Evolutionary conservation across 2,113 vertebrate species (phyloP), one percentile per base, ranked within the genome.

Genomic region (Uropsilus gracilis): DNA sequence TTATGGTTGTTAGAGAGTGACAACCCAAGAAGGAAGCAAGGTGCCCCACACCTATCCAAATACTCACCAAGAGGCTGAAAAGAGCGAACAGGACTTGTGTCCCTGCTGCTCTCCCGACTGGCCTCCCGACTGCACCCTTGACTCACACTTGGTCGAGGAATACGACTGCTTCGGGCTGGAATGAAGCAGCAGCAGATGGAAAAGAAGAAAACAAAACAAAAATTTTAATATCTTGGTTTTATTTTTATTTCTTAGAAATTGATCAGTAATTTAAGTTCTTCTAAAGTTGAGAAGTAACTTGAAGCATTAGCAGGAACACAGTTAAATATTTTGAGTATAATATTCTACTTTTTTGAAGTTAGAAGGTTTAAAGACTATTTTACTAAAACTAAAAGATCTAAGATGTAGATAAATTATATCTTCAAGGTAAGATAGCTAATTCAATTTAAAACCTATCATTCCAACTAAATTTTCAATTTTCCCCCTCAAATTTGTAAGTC

Each of bases 111-210:
- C 98, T 99, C 99, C 77, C 99, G 99, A 98, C 99, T 99, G 98
- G 99, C 99, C 97, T 99, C 99, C 97, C 99, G 98, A 98, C 99
- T 99, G 99, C 99, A 99, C 90, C 99, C 99, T 98, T 99, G 99
- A 99, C 99, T 99, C 99, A 99, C 99, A 98, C 99, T 99, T 98
- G 99, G 99, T 82, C 99, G 99, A 96, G 99, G 99, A 98, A 99
- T 99, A 96, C 99, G 99, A 98, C 99, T 99, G 98, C 99, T 99
- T 97, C 99, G 99, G 28, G 99, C 99, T 99, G 98, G 98, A 91
- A 97, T 95, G 97, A 97, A 75, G 97, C 93, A 97, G 95, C 7
- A 87, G 97, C 86, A 96, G 94, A 93, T 63, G 97, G 95, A 83
- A 97, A 93, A 97, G 97, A 96, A 98, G 95, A 97, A 80, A 98